Evolutionary conservation across 2,113 vertebrate species (phyloP).

Genomic region (Mustelus asterias): DNA sequence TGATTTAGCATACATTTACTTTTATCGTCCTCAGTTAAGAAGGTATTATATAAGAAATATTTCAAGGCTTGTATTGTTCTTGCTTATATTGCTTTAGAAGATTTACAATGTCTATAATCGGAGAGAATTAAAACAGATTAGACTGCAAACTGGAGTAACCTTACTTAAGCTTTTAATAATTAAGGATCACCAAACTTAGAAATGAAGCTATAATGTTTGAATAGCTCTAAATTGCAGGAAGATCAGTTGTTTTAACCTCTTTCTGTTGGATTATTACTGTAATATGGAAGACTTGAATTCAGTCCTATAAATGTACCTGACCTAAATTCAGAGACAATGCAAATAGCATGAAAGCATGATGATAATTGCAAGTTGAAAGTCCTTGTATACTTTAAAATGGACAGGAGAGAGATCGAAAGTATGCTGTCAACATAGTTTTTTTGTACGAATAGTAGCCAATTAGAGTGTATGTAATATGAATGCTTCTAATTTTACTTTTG

Average conservation of each 20-base stretch:
- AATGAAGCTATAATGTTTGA: neutral
- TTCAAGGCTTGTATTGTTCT: neutral
- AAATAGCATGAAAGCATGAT: neutral
- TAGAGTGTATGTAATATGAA: neutral
- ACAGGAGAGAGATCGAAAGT: neutral
- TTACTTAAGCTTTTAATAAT: conserved; percentile 23
- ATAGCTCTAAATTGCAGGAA: neutral
- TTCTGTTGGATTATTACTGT: neutral
- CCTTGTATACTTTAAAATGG: neutral
- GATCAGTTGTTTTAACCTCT: neutral
- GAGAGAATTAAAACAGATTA: conserved; percentile 22
- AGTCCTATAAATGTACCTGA: neutral
- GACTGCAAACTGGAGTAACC: conserved; percentile 9
- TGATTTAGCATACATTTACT: neutral
- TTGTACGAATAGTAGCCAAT: neutral
- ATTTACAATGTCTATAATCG: neutral
- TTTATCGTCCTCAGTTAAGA: neutral
- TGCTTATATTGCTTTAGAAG: neutral
- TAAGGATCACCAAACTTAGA: neutral
- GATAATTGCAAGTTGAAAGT: neutral
- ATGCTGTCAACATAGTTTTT: neutral
- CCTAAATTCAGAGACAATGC: neutral
- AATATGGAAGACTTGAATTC: neutral
- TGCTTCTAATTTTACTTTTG: neutral
- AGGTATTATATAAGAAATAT: neutral